A percentile compares a stretch with the other conserved stretches of the same genome.
These are phyloP conservation scores for Passer domesticus DNA, from an alignment of 2,113 vertebrate species.

Conservation along the genomic window DNA sequence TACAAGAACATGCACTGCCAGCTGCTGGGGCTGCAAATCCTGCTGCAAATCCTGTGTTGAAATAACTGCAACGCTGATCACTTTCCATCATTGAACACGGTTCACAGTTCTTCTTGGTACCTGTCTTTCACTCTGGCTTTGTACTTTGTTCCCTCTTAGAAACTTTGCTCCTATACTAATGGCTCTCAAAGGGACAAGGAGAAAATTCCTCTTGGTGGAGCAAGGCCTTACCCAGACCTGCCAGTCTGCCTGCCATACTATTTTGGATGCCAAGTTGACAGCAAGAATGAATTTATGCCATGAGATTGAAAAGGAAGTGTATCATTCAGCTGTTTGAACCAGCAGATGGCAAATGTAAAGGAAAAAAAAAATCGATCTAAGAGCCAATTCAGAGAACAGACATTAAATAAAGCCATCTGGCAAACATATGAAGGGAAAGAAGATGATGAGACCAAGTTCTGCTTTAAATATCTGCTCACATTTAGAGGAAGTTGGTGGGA, in stretches of 20 bases:
- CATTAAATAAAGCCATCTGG: conserved; percentile 53
- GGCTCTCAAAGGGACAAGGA: background rate
- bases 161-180: background rate
- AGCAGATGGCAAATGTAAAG: conserved; percentile 57
- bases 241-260: background rate
- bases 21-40: background rate
- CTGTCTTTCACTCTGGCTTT: background rate
- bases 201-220: background rate
- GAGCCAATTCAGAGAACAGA: conserved; percentile 9
- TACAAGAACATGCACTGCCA: background rate
- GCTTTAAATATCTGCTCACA: background rate
- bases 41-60: background rate
- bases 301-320: conserved; percentile 5
- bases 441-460: background rate
- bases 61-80: background rate
- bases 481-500: background rate
- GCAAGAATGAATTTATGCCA: conserved; percentile 21
- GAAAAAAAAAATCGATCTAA: background rate
- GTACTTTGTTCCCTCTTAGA: background rate
- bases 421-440: background rate
- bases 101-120: background rate
- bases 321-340: conserved; percentile 33
- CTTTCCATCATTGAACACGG: background rate
- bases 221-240: background rate
- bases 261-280: background rate